Conservation (phyloP, 2,888 invertebrate genomes). For the Bellardia pandia region DNA sequence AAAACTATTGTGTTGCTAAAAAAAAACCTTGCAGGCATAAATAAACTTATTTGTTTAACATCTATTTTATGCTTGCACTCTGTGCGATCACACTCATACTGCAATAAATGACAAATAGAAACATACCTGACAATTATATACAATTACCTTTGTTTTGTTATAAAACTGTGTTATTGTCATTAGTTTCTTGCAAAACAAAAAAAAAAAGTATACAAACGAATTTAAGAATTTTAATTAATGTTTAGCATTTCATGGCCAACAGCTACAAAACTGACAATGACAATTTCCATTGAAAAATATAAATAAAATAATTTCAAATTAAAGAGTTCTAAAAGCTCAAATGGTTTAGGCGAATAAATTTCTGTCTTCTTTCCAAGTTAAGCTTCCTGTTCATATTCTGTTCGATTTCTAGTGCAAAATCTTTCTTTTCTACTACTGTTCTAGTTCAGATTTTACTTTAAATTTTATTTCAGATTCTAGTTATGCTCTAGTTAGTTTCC, state of each 20-base stretch:
- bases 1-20: background rate
- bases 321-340: no score
- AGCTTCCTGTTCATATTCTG: no score
- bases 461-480: background rate
- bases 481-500: background rate
- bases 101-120: background rate
- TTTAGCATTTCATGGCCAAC: conserved; percentile 47
- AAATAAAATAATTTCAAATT: no score
- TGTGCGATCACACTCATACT: background rate
- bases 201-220: conserved; percentile 12
- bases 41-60: conserved; percentile 24
- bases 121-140: background rate
- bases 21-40: conserved; percentile 61
- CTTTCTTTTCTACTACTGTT: no score
- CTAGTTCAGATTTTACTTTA: background rate
- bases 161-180: conserved; percentile 43
- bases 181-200: conserved; percentile 1
- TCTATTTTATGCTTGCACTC: conserved; percentile 4
- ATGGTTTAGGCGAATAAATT: background rate
- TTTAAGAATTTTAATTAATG: conserved; percentile 55
- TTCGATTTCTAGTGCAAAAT: no score
- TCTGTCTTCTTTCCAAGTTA: background rate
- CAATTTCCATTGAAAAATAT: no score
- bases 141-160: background rate
- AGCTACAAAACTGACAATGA: background rate